Conservation (phyloP, 2,888 invertebrate species). For the Automeris io region DNA sequence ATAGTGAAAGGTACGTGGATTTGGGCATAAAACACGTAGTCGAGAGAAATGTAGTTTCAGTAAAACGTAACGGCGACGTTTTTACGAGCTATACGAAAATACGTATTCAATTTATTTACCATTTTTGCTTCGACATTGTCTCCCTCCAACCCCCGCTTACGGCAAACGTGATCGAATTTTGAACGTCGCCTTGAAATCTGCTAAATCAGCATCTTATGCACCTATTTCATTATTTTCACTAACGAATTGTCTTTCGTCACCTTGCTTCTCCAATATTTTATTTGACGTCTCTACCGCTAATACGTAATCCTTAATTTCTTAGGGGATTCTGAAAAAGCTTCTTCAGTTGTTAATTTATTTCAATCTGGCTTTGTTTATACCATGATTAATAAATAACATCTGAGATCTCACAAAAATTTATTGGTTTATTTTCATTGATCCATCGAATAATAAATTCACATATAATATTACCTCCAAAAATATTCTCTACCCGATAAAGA, state of each 20-base stretch:
- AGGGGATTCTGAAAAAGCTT: too few species aligned
- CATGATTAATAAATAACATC: too few species aligned
- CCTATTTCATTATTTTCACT: neutral
- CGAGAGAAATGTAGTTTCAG: constrained; percentile 2
- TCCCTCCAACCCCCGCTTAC: constrained; percentile 11
- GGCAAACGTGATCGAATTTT: constrained; percentile 16
- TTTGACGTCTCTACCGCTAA: too few species aligned
- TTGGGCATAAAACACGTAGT: constrained; percentile 1
- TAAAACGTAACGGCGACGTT: constrained; percentile 20
- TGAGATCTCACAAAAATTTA: too few species aligned
- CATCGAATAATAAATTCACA: neutral
- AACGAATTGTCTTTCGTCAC: neutral
- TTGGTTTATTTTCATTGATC: too few species aligned
- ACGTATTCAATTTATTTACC: constrained; percentile 38
- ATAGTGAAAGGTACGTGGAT: constrained; percentile 1
- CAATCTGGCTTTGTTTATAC: too few species aligned
- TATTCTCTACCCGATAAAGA: constrained; percentile 6
- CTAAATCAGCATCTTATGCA: neutral
- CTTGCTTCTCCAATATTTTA: too few species aligned
- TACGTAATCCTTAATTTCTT: too few species aligned
- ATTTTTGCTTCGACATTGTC: constrained; percentile 18
- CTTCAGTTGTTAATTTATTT: too few species aligned
- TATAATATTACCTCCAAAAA: constrained; percentile 3
- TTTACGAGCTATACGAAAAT: constrained; percentile 34
- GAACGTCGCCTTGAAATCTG: constrained; percentile 1